Evolutionary conservation across 2,888 invertebrate species (phyloP), one percentile per base, ranked within the genome.

Genomic region (Carpatolechia fugitivella): DNA sequence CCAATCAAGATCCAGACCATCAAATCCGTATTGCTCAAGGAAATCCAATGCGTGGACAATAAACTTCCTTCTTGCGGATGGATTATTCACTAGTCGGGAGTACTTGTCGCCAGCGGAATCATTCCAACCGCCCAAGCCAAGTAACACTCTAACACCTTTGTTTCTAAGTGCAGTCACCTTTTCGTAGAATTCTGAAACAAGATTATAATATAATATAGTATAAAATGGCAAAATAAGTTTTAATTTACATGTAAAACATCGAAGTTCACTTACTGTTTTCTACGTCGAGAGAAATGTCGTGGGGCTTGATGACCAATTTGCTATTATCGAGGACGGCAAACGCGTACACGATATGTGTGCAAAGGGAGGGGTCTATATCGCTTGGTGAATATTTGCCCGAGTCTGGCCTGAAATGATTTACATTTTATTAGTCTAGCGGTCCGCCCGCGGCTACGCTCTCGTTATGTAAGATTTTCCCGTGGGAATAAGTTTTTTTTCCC

Each of bases 121-220:
- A 72, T 97, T 98, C 98, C 98, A 98, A 0, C 98, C 98, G 5
- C 98, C 98, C 56, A 98, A 93, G 0, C 98, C 98, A 1, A 98
- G 90, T 0, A 96, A 89, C 0, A 97, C 95, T 78, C 96, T 97
- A 11, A 96, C 91, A 0, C 95, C 95, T 63, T 93, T 93, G 0
- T 91, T 85, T 66, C 94, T 96, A 29, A 94, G 90, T 0, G 93
- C 93, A 0, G 94, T 94, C 2, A 98, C 95, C 72, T 96, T 94
- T 69, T 96, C 96, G 78, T 97, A 98, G 81, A 97, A 97, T 82
- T 95, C 95, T 95, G 72, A 31, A 83, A 83, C 46, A 50, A 53
- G 31, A 33, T 0, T 31, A 20, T 6, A 7, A 40, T 30, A n/a
- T 18, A 24, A 13, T 11, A 50, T 11, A 1, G n/a, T n/a, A n/a